A percentile compares a stretch with the other conserved stretches of the same genome.
These are phyloP conservation scores for Drosophila nigrodunni DNA, from an alignment of 1,140 invertebrate species.

Conservation along the genomic window DNA sequence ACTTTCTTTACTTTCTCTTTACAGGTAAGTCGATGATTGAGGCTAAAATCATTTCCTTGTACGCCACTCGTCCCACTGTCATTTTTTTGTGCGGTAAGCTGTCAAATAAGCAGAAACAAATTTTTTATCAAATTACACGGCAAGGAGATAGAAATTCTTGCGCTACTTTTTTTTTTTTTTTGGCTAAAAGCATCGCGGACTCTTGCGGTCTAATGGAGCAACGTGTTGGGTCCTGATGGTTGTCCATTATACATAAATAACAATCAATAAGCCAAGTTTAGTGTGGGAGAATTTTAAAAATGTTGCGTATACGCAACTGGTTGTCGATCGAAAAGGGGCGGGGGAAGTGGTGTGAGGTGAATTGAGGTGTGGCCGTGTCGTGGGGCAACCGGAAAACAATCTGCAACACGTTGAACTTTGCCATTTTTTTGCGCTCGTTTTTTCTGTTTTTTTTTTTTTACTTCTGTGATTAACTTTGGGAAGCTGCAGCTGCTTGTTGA, in stretches of 20 bases:
- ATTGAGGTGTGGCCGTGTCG: background rate
- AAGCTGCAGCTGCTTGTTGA: slow-evolving; percentile 35
- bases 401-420: slow-evolving; percentile 73
- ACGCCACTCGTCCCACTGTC: background rate
- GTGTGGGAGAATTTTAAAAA: slow-evolving; percentile 17
- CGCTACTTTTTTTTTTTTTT: background rate
- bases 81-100: slow-evolving; percentile 25
- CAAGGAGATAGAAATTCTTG: background rate
- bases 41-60: background rate
- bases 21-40: slow-evolving; percentile 55
- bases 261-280: slow-evolving; percentile 13
- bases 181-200: background rate
- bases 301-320: slow-evolving; percentile 69
- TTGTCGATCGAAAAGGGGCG: slow-evolving; percentile 14
- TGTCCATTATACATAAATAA: slow-evolving; percentile 22
- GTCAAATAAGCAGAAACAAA: slow-evolving; percentile 9
- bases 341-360: background rate
- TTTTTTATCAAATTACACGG: background rate
- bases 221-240: background rate
- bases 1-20: slow-evolving; percentile 33
- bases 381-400: slow-evolving; percentile 55
- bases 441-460: slow-evolving; percentile 7
- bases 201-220: background rate
- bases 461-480: slow-evolving; percentile 65
- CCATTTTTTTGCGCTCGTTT: slow-evolving; percentile 50